These are phyloP conservation scores for Gnathonemus longibarbis DNA, from an alignment of 2,113 vertebrate species.

Conservation along the genomic window DNA sequence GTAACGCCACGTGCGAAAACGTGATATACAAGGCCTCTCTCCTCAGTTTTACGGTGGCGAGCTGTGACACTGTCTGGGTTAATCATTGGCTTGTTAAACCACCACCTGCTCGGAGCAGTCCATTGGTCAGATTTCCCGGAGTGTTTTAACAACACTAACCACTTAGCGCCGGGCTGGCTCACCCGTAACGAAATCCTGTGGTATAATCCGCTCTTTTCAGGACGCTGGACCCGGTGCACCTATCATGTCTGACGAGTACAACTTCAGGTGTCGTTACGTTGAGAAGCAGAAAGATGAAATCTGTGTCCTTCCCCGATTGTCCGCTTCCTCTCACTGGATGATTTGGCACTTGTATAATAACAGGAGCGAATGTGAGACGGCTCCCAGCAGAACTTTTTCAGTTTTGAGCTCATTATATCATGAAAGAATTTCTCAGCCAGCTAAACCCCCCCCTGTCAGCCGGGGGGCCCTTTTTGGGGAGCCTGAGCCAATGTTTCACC, in stretches of 20 bases:
- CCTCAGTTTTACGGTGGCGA: background rate
- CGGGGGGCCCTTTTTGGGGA: background rate
- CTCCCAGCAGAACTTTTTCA: background rate
- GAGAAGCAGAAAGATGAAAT: background rate
- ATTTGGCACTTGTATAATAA: background rate
- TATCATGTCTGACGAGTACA: background rate
- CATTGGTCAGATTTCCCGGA: background rate
- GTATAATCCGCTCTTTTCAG: background rate
- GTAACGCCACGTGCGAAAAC: background rate
- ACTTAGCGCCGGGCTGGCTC: background rate
- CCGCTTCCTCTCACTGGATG: background rate
- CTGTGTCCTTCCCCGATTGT: background rate
- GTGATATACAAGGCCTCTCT: background rate
- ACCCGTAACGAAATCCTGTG: background rate
- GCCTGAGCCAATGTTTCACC: background rate
- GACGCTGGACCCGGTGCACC: background rate
- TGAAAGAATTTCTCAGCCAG: background rate
- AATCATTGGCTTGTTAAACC: constrained; percentile 5
- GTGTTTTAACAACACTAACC: background rate
- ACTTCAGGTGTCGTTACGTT: background rate
- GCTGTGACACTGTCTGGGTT: background rate
- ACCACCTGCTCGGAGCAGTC: background rate
- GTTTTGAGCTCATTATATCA: constrained; percentile 2
- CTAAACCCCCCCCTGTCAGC: background rate
- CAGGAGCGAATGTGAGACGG: background rate